A percentile compares a stretch with the other conserved stretches of the same genome.
These are phyloP conservation scores for Aphis craccivora DNA, from an alignment of 1,140 invertebrate species.

Conservation along the genomic window DNA sequence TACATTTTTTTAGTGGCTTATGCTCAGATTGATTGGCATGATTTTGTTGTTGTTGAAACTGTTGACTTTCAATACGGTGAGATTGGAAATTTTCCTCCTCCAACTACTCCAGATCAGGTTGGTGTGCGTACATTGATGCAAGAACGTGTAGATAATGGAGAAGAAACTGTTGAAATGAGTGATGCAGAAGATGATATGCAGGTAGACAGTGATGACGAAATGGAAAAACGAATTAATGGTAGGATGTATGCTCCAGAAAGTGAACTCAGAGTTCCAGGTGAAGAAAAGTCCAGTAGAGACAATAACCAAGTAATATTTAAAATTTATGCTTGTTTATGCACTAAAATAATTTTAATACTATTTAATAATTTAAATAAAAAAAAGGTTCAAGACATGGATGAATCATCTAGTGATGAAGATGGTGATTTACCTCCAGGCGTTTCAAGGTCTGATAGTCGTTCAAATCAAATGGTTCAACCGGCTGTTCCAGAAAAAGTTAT, in stretches of 20 bases:
- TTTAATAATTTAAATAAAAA: conserved; percentile 57
- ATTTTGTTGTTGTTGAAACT: conserved; percentile 99
- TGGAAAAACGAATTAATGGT: conserved; percentile 46
- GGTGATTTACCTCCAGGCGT: conserved; percentile 58
- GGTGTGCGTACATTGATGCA: conserved; percentile 92
- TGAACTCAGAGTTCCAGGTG: conserved; percentile 55
- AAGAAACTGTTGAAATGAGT: conserved; percentile 62
- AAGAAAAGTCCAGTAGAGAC: conserved; percentile 60
- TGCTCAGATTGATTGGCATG: conserved; percentile 99
- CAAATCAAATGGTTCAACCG: conserved; percentile 69
- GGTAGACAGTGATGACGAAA: conserved; percentile 63
- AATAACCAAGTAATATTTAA: conserved; percentile 63
- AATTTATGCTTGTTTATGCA: not conserved
- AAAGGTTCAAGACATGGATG: conserved; percentile 86
- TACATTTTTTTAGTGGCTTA: conserved; percentile 78
- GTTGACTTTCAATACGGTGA: conserved; percentile 93
- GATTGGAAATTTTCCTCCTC: conserved; percentile 93
- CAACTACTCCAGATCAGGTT: conserved; percentile 96
- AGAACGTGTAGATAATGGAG: conserved; percentile 67
- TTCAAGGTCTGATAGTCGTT: conserved; percentile 69
- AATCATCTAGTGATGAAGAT: conserved; percentile 78
- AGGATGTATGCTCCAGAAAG: conserved; percentile 50
- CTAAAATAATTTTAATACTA: not conserved
- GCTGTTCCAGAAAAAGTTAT: conserved; percentile 93
- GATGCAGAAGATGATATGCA: conserved; percentile 74